Percentiles rank a stretch among this genome's conserved stretches.
phyloP scores from a whole-genome alignment of 2,113 vertebrate species.

The Budorcas taxicolor region DNA sequence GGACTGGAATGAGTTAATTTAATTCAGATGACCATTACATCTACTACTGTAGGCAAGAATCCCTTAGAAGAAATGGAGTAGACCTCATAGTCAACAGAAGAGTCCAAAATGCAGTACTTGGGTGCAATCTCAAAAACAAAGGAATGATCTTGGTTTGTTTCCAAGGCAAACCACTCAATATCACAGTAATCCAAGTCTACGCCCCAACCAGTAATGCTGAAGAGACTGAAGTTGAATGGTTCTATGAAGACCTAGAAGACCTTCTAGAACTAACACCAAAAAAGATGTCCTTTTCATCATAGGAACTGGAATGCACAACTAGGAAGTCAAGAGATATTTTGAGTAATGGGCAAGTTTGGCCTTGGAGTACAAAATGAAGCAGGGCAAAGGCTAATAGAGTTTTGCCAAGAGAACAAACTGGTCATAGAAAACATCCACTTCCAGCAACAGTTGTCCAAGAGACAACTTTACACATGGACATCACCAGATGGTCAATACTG shows the following conservation, averaged over 20 bases:
- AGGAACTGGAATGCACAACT: background rate
- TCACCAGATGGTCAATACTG: background rate
- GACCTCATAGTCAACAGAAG: background rate
- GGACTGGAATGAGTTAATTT: background rate
- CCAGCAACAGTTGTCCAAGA: background rate
- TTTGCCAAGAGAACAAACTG: background rate
- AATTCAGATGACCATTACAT: background rate
- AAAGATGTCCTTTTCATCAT: background rate
- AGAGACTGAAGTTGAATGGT: background rate
- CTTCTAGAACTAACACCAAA: background rate
- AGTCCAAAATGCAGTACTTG: background rate
- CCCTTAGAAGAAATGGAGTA: background rate
- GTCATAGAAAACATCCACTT: background rate
- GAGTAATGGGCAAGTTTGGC: background rate
- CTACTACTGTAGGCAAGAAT: background rate
- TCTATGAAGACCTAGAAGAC: background rate
- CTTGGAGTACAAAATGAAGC: background rate
- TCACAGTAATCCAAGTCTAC: background rate
- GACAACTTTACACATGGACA: background rate
- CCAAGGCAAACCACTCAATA: background rate
- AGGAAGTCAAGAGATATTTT: background rate
- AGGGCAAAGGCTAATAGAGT: background rate
- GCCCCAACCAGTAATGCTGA: background rate
- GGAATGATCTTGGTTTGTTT: background rate
- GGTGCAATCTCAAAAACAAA: background rate